Evolutionary conservation across 2,888 invertebrate species (phyloP).

Genomic region (Epinotia ramella): DNA sequence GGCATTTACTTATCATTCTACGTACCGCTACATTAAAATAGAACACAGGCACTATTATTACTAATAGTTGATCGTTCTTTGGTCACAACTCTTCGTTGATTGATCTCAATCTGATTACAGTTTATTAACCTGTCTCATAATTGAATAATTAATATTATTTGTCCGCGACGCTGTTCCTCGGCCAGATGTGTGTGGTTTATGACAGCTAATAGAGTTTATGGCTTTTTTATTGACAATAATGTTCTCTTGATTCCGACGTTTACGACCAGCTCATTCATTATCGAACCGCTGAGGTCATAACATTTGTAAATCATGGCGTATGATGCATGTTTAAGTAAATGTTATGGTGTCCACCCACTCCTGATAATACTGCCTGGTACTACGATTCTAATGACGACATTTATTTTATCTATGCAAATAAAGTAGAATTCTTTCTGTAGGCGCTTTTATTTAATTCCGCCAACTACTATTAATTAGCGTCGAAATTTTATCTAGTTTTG

Average conservation of each 20-base stretch:
- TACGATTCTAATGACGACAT: conserved; percentile 24
- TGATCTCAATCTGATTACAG: conserved; percentile 43
- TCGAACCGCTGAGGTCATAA: conserved; percentile 80
- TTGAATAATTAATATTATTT: conserved; percentile 76
- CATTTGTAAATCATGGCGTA: conserved; percentile 79
- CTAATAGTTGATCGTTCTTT: conserved; percentile 18
- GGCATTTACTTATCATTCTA: conserved; percentile 74
- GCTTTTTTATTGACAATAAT: conserved; percentile 85
- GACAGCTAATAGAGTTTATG: conserved; percentile 83
- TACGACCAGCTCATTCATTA: conserved; percentile 83
- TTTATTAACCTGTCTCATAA: conserved; percentile 58
- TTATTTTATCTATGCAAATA: conserved; percentile 41
- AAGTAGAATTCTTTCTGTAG: conserved; percentile 18
- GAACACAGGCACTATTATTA: conserved; percentile 44
- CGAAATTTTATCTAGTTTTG: conserved; percentile 61
- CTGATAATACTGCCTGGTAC: conserved; percentile 26
- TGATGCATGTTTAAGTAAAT: conserved; percentile 67
- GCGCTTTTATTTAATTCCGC: conserved; percentile 59
- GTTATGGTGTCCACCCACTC: conserved; percentile 54
- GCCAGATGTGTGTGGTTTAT: conserved; percentile 83
- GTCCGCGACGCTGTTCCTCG: conserved; percentile 79
- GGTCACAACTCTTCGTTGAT: conserved; percentile 24
- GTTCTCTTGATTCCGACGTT: conserved; percentile 81
- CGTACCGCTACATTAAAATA: conserved; percentile 64
- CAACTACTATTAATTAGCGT: conserved; percentile 64